Evolutionary conservation across 2,797 vertebrate species (phyloP), one percentile per base, ranked within the genome.

Genomic region (Mus spretus): DNA sequence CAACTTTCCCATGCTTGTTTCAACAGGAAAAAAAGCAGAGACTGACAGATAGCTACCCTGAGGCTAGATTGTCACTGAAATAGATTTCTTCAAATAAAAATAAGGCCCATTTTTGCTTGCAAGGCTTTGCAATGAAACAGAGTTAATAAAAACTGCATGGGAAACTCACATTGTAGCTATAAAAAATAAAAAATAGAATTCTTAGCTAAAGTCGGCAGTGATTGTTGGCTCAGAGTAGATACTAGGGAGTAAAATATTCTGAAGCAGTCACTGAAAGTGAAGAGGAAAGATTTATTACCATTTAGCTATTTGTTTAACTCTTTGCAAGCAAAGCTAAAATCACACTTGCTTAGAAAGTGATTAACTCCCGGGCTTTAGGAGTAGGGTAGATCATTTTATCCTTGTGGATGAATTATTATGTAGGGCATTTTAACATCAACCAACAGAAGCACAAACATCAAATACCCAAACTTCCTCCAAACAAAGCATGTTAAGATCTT

Each of bases 1-100:
- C 89, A 97, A 96, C 97, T 98, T 99, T 98, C 98, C 98, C 98
- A 98, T 98, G 98, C 98, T 98, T 98, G 98, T 98, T 98, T 98
- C 96, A 88, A 92, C 93, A 97, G 90, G 72, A n/a, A 96, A 98
- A 98, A 98, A 98, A 82, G 96, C 57, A 92, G 95, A 98, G 98
- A 98, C 61, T 97, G 98, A 98, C 97, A 97, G 97, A 98, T 97
- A 98, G 97, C 98, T 99, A 98, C 98, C 98, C 98, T 84, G 98
- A 98, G 97, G 97, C 98, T 98, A 98, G 97, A 98, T 80, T 98
- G 97, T 98, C 98, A 98, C 98, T 97, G 98, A 98, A 99, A 99
- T 98, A 98, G 97, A 98, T 98, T 99, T 98, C 97, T 98, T 97
- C 98, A 98, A 98, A 98, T 98, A 98, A 98, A 98, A 98, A 98